Conservation (phyloP, 2,888 invertebrate species). For the Apoderus coryli region DNA sequence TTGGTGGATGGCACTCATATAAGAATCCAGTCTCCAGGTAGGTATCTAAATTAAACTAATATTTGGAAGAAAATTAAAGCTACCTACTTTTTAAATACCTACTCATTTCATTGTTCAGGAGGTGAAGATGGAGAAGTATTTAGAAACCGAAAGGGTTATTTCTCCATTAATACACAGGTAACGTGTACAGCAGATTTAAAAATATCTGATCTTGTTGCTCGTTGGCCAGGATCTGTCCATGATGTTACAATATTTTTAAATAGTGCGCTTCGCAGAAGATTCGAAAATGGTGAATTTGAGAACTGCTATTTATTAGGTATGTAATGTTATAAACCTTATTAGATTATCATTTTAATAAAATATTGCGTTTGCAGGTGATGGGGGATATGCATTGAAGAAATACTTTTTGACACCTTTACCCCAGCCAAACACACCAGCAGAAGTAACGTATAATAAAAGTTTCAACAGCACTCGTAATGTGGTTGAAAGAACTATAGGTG, state of each 20-base stretch:
- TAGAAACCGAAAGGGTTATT: conserved; percentile 20
- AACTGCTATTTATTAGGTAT: conserved; percentile 11
- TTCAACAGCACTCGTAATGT: too few species aligned
- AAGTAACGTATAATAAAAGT: too few species aligned
- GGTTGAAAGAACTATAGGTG: too few species aligned
- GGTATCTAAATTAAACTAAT: too few species aligned
- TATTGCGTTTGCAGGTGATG: too few species aligned
- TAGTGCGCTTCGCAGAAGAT: conserved; percentile 4
- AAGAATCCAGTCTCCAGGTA: too few species aligned
- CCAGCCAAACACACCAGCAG: too few species aligned
- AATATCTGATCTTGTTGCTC: conserved; percentile 16
- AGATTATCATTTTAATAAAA: too few species aligned
- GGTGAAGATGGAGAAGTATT: conserved; percentile 19
- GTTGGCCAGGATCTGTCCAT: conserved; percentile 16
- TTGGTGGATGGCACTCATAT: conserved; percentile 4
- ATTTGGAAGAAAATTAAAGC: not conserved
- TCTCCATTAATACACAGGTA: conserved; percentile 22
- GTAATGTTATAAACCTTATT: too few species aligned
- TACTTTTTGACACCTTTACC: too few species aligned
- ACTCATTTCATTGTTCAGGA: conserved; percentile 8
- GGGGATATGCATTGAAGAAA: too few species aligned
- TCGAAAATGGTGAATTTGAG: conserved; percentile 10
- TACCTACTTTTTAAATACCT: too few species aligned
- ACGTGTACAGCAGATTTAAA: conserved; percentile 17
- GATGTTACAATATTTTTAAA: conserved; percentile 15